Evolutionary conservation across 2,888 invertebrate genomes (phyloP).

Genomic region (Watsonalla cultraria): DNA sequence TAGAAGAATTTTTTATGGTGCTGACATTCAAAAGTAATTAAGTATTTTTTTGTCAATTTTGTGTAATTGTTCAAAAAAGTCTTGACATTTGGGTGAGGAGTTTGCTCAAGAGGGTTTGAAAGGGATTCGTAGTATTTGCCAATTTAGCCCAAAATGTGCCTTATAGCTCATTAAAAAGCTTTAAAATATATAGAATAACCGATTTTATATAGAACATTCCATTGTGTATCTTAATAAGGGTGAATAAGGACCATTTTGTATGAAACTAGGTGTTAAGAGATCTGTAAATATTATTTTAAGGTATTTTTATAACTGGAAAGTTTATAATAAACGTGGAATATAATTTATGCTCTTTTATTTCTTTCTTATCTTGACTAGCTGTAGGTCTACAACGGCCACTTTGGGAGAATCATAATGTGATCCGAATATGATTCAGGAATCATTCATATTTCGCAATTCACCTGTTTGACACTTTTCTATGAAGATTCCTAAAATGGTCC

Average conservation of each 20-base stretch:
- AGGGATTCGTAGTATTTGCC: neutral
- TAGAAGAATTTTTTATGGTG: no score
- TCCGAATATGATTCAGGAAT: no score
- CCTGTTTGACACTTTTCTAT: no score
- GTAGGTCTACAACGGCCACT: no score
- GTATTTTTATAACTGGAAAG: constrained; percentile 55
- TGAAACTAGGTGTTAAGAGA: constrained; percentile 28
- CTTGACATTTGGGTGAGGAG: neutral
- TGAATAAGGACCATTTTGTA: constrained; percentile 44
- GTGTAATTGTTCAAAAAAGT: no score
- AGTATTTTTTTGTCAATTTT: no score
- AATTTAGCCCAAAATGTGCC: neutral
- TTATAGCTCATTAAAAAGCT: neutral
- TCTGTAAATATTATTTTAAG: constrained; percentile 59
- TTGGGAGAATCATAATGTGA: no score
- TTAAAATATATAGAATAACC: neutral
- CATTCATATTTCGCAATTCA: no score
- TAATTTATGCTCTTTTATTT: constrained; percentile 25
- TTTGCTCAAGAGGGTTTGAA: neutral
- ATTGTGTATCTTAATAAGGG: constrained; percentile 34
- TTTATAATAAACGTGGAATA: constrained; percentile 51
- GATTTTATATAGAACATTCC: constrained; percentile 28
- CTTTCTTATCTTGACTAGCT: no score
- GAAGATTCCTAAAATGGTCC: no score
- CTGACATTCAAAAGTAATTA: no score